Evolutionary conservation across 2,113 vertebrate species (phyloP), one percentile per base, ranked within the genome.

Genomic region (Speoplatyrhinus poulsoni): DNA sequence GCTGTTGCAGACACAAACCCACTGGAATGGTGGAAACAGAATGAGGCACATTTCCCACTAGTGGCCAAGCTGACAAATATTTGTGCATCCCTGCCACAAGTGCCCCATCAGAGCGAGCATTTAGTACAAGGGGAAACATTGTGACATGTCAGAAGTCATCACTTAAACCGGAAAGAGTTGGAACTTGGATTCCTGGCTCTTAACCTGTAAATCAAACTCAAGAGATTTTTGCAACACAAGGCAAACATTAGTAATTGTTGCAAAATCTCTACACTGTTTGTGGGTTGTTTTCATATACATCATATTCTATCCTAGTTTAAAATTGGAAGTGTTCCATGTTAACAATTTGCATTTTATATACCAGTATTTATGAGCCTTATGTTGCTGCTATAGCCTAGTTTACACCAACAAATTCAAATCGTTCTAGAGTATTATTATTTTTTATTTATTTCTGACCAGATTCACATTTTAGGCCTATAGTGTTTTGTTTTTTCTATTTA

Each of bases 101-200:
- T 60, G 36, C 54, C 36, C 54, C 55, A 0, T 57, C 65, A n/a
- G 65, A 67, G 19, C 36, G n/a, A 11, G 52, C 41, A 13, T 69
- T 69, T 47, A 60, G 57, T 33, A 60, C 56, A 8, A 12, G 46
- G 36, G 17, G 47, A 1, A 60, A 69, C 19, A 19, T 52, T 60
- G 57, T 61, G 4, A 52, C 57, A 50, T 52, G 67, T 12, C 57
- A 53, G 1, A 61, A 47, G 47, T n/a, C 67, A 50, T 15, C 58
- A 16, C 46, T 69, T 5, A 59, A 61, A 47, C 58, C 67, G 3
- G 13, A 32, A 48, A 52, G 16, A 46, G 67, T 69, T 9, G 26
- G 61, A 33, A 26, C 26, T 69, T n/a, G 19, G 53, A 11, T 60
- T 69, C 41, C 67, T 69, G 57, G 58, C 67, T 47, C 53, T 19